Evolutionary conservation across 2,113 vertebrate genomes (phyloP), one percentile per base, ranked within the genome.

Genomic region (Taxidea taxus): DNA sequence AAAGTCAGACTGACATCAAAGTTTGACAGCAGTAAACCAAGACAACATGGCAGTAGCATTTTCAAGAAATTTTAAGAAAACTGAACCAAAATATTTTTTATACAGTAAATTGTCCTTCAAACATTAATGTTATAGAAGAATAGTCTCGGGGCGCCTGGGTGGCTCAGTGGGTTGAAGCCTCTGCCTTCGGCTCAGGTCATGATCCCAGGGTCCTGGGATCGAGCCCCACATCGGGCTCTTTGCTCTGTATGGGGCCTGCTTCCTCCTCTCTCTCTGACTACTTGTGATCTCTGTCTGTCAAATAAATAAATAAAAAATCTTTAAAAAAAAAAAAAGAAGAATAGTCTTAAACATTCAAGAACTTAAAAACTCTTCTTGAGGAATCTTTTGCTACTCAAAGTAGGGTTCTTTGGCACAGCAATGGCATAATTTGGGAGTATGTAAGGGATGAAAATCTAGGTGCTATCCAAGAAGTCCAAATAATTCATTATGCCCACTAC

Each of bases 31-130:
- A 91, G 20, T 14, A 82, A 66, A 21, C 1, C 54, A 82, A 54
- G 29, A 54, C 44, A 72, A 49, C 7, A 82, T 6, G 44, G 37
- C 6, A 64, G 47, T 0, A 47, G 44, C 72, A 72, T 62, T 90
- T 96, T 85, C 5, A 54, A 72, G 72, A 81, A 90, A 91, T 47
- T 58, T 58, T 31, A 91, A 44, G 49, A 60, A 91, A 39, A 42
- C 0, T 27, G 11, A 85, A 21, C 34, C 51, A 29, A 78, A 34
- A 12, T 27, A n/a, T 66, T 44, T 66, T 77, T 18, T 39, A 37
- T 47, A 68, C 14, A 84, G 58, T 68, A 68, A 56, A 8, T 11
- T 87, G 42, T 58, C 72, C 25, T 86, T 91, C 39, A 60, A 80
- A 23, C 27, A 82, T 18, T 42, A 72, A 82, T 54, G 54, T 60